These are phyloP conservation scores for Drosophila putrida DNA, from an alignment of 2,888 invertebrate genomes.

Conservation along the genomic window DNA sequence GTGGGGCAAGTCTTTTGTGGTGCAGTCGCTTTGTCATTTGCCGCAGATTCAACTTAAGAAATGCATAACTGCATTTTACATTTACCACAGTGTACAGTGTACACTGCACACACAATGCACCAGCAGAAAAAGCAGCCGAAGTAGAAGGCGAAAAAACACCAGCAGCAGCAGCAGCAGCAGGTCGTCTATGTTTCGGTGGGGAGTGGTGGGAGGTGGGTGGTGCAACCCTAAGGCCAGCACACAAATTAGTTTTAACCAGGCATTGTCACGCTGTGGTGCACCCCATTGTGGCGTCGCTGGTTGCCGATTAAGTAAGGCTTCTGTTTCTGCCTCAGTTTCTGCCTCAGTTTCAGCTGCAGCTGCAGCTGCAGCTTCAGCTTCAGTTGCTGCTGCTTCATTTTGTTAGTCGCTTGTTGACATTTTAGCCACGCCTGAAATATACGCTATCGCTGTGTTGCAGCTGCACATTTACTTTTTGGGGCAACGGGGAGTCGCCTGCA, in stretches of 20 bases:
- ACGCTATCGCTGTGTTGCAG: slow-evolving; percentile 43
- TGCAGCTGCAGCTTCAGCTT: background rate
- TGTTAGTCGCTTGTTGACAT: slow-evolving; percentile 51
- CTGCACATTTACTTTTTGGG: slow-evolving; percentile 6
- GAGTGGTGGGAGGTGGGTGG: too few relatives aligned
- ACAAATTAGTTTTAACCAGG: slow-evolving; percentile 78
- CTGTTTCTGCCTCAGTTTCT: background rate
- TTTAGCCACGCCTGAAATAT: slow-evolving; percentile 33
- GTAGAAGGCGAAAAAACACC: background rate
- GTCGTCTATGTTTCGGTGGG: too few relatives aligned
- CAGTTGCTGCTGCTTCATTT: slow-evolving; percentile 13
- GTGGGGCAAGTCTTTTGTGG: slow-evolving; percentile 33
- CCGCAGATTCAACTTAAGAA: slow-evolving; percentile 75
- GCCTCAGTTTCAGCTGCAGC: slow-evolving; percentile 7
- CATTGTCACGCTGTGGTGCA: slow-evolving; percentile 76
- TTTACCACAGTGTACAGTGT: slow-evolving; percentile 49
- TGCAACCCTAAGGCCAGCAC: slow-evolving; percentile 53
- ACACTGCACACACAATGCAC: slow-evolving; percentile 59
- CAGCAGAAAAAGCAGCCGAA: slow-evolving; percentile 24
- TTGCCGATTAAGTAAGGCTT: slow-evolving; percentile 70
- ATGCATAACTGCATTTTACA: slow-evolving; percentile 76
- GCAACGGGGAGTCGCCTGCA: background rate
- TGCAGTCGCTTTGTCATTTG: slow-evolving; percentile 66
- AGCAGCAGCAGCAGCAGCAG: slow-evolving; percentile 8
- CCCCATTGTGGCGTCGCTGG: slow-evolving; percentile 61